Evolutionary conservation across 2,888 invertebrate species (phyloP).

Genomic region (Cabera pusaria): DNA sequence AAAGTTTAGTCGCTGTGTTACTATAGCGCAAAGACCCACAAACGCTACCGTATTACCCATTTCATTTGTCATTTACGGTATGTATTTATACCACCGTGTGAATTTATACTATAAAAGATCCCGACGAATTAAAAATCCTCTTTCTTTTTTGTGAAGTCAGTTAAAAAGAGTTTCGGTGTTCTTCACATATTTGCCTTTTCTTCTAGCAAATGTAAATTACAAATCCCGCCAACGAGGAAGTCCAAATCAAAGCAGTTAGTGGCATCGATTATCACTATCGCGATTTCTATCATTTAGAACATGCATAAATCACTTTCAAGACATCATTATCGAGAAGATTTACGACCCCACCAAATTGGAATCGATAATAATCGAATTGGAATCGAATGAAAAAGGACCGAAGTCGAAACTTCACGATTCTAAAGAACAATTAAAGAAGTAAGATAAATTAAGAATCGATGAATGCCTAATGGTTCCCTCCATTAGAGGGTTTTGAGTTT

Average conservation of each 20-base stretch:
- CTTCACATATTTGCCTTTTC: too few species aligned
- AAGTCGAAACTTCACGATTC: constrained; percentile 55
- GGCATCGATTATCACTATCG: constrained; percentile 12
- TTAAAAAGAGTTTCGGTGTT: too few species aligned
- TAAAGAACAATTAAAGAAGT: constrained; percentile 70
- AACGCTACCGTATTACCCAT: too few species aligned
- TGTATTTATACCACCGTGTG: too few species aligned
- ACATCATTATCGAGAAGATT: constrained; percentile 49
- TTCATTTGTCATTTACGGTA: too few species aligned
- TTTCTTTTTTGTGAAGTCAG: too few species aligned
- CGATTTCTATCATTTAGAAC: constrained; percentile 28
- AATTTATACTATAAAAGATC: too few species aligned
- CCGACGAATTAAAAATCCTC: too few species aligned
- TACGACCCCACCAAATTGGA: constrained; percentile 56
- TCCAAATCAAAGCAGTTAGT: constrained; percentile 11
- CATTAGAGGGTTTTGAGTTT: constrained; percentile 76
- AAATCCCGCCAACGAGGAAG: constrained; percentile 7
- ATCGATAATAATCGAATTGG: constrained; percentile 53
- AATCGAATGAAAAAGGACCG: constrained; percentile 43
- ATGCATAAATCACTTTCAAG: constrained; percentile 36
- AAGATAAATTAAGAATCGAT: constrained; percentile 79
- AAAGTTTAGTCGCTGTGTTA: too few species aligned
- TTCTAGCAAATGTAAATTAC: too few species aligned
- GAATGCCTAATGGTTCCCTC: constrained; percentile 75
- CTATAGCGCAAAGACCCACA: too few species aligned